A percentile compares a stretch with the other conserved stretches of the same genome.
Conservation (phyloP, 2,113 vertebrate species). For the Centrocercus urophasianus region DNA sequence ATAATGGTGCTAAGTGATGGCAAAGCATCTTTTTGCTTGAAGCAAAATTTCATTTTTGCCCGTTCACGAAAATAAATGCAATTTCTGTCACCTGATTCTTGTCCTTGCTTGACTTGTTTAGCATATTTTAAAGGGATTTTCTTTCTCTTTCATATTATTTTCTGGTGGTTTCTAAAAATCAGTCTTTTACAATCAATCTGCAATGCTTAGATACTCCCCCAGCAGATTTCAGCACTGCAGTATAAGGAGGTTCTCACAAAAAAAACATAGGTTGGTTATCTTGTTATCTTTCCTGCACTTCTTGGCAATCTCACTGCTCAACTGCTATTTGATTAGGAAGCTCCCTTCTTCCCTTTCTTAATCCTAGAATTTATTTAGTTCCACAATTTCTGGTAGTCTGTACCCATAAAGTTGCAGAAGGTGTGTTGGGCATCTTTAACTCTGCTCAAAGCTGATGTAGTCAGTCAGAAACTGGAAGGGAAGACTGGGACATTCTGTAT, state of each 20-base stretch:
- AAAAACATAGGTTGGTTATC: background rate
- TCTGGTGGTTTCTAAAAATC: background rate
- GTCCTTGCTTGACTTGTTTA: background rate
- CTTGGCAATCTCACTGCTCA: background rate
- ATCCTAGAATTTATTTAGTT: background rate
- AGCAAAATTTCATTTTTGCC: background rate
- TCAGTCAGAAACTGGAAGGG: background rate
- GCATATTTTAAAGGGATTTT: background rate
- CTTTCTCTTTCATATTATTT: background rate
- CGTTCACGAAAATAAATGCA: background rate
- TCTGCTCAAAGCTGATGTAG: background rate
- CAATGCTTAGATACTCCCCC: background rate
- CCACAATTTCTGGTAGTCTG: background rate
- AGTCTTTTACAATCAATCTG: background rate
- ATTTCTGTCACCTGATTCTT: background rate
- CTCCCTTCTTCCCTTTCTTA: background rate
- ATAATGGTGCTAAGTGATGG: background rate
- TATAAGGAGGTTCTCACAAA: background rate
- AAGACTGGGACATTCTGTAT: background rate
- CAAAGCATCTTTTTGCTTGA: background rate
- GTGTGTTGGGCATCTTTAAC: background rate
- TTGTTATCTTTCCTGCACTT: background rate
- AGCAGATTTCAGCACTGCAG: background rate
- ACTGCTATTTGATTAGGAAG: background rate
- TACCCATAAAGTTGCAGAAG: accelerated